phyloP scores from a whole-genome alignment of 2,888 invertebrate genomes.

The Ernsta delagoae region DNA sequence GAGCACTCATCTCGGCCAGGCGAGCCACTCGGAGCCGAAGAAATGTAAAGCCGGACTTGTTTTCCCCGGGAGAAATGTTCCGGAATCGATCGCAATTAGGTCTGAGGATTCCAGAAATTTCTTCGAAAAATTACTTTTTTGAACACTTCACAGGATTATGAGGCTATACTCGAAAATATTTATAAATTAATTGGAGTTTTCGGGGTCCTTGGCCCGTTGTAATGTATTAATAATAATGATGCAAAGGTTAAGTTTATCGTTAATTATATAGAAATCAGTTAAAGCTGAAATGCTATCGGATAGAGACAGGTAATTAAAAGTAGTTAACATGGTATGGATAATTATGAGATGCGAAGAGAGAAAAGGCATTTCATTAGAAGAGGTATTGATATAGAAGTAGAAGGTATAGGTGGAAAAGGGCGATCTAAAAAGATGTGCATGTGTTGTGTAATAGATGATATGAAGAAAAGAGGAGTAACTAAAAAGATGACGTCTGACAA shows the following conservation, averaged over 20 bases:
- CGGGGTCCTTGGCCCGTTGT: neutral
- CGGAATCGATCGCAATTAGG: conserved; percentile 29
- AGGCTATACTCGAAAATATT: conserved; percentile 3
- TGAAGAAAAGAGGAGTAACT: too few relatives aligned
- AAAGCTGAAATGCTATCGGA: too few relatives aligned
- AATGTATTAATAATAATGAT: neutral
- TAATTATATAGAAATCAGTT: neutral
- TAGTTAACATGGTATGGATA: too few relatives aligned
- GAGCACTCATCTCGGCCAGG: conserved; percentile 21
- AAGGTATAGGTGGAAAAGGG: too few relatives aligned
- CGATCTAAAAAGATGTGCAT: too few relatives aligned
- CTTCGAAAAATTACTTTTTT: neutral
- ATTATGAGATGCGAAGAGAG: too few relatives aligned
- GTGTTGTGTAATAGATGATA: too few relatives aligned
- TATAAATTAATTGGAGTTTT: neutral
- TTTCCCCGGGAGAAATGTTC: conserved; percentile 30
- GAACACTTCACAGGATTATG: neutral
- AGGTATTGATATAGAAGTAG: too few relatives aligned
- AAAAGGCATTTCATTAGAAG: too few relatives aligned
- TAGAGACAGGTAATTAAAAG: too few relatives aligned
- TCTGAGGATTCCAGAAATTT: conserved; percentile 3
- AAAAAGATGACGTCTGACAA: too few relatives aligned
- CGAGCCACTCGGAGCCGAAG: conserved; percentile 11
- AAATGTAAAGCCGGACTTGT: conserved; percentile 24
- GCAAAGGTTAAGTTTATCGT: neutral